Evolutionary conservation across 2,113 vertebrate genomes (phyloP).

Genomic region (Canis aureus): DNA sequence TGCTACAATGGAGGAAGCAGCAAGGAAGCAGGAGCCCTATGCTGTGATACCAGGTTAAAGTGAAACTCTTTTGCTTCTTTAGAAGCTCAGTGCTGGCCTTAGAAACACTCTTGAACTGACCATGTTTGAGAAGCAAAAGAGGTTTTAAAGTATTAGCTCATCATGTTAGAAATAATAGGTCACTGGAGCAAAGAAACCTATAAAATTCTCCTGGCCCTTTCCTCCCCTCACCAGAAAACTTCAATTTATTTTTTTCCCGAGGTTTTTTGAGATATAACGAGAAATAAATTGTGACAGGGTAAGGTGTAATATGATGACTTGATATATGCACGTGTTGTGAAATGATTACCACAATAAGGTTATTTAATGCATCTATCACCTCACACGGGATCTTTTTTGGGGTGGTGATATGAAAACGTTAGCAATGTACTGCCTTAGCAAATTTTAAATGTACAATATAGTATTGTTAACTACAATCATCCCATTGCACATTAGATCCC

Average conservation of each 20-base stretch:
- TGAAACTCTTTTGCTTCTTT: background rate
- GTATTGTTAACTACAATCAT: background rate
- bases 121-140: background rate
- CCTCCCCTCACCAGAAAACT: background rate
- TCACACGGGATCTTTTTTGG: background rate
- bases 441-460: background rate
- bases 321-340: background rate
- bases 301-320: background rate
- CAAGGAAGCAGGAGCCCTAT: background rate
- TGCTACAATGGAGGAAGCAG: background rate
- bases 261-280: background rate
- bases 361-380: background rate
- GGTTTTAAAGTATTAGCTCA: background rate
- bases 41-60: background rate
- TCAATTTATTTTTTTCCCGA: background rate
- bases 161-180: background rate
- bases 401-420: background rate
- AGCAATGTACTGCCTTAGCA: background rate
- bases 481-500: background rate
- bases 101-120: background rate
- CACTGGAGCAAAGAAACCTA: background rate
- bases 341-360: background rate
- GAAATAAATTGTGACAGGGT: background rate
- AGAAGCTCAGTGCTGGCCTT: background rate
- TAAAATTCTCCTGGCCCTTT: background rate